Evolutionary conservation across 2,888 invertebrate genomes (phyloP).

Genomic region (Drosophila kambysellisi): DNA sequence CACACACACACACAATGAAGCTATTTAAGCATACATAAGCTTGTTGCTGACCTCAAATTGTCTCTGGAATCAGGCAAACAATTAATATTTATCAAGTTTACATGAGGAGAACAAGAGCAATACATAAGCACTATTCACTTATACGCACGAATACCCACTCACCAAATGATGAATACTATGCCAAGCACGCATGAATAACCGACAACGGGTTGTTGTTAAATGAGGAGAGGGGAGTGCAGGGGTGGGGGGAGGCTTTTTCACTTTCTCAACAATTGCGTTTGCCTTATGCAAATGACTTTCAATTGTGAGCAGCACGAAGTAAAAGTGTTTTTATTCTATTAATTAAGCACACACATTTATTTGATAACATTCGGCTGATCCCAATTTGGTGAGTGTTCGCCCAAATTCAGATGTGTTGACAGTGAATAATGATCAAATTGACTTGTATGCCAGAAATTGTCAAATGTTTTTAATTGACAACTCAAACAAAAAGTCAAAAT

Average conservation of each 20-base stretch:
- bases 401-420: slow-evolving; percentile 38
- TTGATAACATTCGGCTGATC: slow-evolving; percentile 47
- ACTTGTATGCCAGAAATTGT: slow-evolving; percentile 16
- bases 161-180: slow-evolving; percentile 6
- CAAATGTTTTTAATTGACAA: slow-evolving; percentile 28
- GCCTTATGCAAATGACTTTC: slow-evolving; percentile 70
- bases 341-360: slow-evolving; percentile 61
- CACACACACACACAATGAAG: slow-evolving; percentile 11
- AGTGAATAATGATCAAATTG: slow-evolving; percentile 17
- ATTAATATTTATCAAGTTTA: slow-evolving; percentile 77
- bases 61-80: slow-evolving; percentile 56
- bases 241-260: slow-evolving; percentile 1
- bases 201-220: neutral
- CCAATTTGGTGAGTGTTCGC: slow-evolving; percentile 28
- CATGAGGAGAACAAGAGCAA: slow-evolving; percentile 24
- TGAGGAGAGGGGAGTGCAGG: neutral
- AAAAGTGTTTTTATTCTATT: slow-evolving; percentile 65
- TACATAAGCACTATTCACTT: slow-evolving; percentile 6
- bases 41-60: slow-evolving; percentile 71
- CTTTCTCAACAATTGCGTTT: slow-evolving; percentile 44
- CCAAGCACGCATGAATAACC: neutral
- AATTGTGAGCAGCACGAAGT: slow-evolving; percentile 63
- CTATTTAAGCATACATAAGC: slow-evolving; percentile 14
- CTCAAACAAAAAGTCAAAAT: slow-evolving; percentile 39
- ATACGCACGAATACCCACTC: slow-evolving; percentile 17